These are phyloP conservation scores for Papilio glaucus DNA, from an alignment of 1,140 invertebrate genomes.

Conservation along the genomic window DNA sequence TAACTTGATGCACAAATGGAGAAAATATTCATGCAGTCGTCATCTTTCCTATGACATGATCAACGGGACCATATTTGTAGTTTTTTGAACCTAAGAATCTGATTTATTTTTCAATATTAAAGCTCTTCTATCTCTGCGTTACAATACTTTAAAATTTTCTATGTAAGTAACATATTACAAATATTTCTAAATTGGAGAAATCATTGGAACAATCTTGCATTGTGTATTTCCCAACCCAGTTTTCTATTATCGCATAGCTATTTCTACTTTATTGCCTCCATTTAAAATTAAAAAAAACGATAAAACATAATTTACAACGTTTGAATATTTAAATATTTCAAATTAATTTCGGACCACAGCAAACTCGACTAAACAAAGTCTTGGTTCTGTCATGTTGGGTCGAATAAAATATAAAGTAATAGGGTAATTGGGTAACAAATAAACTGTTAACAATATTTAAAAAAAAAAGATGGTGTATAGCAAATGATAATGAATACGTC, in stretches of 20 bases:
- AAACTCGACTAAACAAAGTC: background rate
- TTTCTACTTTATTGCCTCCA: background rate
- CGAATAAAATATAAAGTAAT: background rate
- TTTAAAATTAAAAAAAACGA: slow-evolving; percentile 2
- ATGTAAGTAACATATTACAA: too few species aligned
- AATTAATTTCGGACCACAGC: background rate
- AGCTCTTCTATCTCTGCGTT: too few species aligned
- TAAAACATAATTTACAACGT: background rate
- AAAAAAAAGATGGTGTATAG: background rate
- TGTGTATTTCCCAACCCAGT: background rate
- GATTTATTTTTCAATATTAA: too few species aligned
- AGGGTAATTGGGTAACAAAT: too few species aligned
- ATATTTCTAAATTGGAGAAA: background rate
- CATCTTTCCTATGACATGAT: too few species aligned
- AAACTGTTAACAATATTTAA: background rate
- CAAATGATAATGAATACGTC: too few species aligned
- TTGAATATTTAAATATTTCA: slow-evolving; percentile 12
- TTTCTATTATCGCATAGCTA: background rate
- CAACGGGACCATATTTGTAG: too few species aligned
- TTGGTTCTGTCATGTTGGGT: background rate
- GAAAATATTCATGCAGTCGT: too few species aligned
- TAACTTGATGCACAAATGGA: too few species aligned
- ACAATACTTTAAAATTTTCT: too few species aligned
- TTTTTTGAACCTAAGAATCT: too few species aligned
- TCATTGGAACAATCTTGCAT: background rate